Evolutionary conservation across 2,888 invertebrate species (phyloP), one percentile per base, ranked within the genome.

Genomic region (Amphipoea lucens): DNA sequence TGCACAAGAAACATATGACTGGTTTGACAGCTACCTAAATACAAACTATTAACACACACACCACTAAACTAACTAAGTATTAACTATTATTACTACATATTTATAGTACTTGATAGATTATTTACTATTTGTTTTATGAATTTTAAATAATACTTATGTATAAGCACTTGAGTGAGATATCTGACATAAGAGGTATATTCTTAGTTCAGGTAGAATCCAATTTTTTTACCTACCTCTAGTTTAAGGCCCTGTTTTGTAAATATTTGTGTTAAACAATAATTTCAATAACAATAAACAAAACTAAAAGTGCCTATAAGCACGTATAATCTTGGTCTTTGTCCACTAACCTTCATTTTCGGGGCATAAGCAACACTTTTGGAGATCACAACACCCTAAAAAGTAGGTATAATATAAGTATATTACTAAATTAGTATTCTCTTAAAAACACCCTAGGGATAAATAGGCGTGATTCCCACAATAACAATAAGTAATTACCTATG

Each of bases 301-400:
- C 17, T 14, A 76, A 54, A 75, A 36, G 7, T 45, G 7, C 20
- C n/a, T 45, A 17, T n/a, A 5, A 29, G 1, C 29, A 29, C 29
- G 29, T 29, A 29, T 14, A 60, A 42, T 23, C 9, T 75, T 12
- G n/a, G 11, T 67, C 17, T 76, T n/a, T 12, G 12, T 82, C 29
- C 11, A 77, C 54, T 77, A 40, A 81, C 80, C 80, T 76, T 76
- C 66, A 62, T 17, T 76, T 45, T 82, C 77, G 6, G 67, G 40
- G 62, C 83, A 81, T 40, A 62, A 12, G 45, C 80, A 81, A 68
- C 80, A 82, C 29, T 11, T n/a, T 48, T 57, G 29, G 29, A 23
- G 45, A 57, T 82, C 77, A 45, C 67, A 82, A 77, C 83, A 68
- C 67, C 62, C 83, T 81, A 54, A 29, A 83, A 82, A 76, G 42